Evolutionary conservation across 1,140 invertebrate species (phyloP).

Genomic region (Habropoda laboriosa): DNA sequence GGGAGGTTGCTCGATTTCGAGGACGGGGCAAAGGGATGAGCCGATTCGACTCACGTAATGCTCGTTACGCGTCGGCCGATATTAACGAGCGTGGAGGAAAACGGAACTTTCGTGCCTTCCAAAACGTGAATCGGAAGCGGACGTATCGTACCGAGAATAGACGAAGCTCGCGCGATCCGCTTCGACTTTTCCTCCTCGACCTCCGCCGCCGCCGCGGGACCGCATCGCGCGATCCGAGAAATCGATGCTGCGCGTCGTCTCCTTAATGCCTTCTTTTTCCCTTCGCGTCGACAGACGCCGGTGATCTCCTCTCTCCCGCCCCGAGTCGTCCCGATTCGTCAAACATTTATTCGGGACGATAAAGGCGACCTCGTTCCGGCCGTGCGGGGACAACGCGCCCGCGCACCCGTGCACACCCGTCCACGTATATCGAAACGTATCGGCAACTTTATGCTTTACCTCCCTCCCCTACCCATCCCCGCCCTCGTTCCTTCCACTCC

Average conservation of each 20-base stretch:
- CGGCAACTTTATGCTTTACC: slow-evolving; percentile 20
- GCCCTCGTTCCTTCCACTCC: neutral
- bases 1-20: slow-evolving; percentile 22
- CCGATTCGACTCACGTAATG: slow-evolving; percentile 69
- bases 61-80: slow-evolving; percentile 69
- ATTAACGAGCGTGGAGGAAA: slow-evolving; percentile 66
- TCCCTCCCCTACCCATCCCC: neutral
- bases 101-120: slow-evolving; percentile 64
- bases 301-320: neutral
- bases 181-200: neutral
- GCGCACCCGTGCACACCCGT: neutral
- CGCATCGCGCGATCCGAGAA: slow-evolving; percentile 48
- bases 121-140: slow-evolving; percentile 69
- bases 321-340: slow-evolving; percentile 36
- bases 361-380: slow-evolving; percentile 35
- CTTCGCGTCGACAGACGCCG: neutral
- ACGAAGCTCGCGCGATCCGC: slow-evolving; percentile 27
- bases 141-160: slow-evolving; percentile 53
- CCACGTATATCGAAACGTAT: slow-evolving; percentile 10
- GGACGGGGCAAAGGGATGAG: slow-evolving; percentile 45
- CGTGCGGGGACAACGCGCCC: slow-evolving; percentile 9
- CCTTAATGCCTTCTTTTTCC: neutral
- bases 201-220: too few species aligned
- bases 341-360: slow-evolving; percentile 43
- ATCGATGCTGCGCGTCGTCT: slow-evolving; percentile 51